Conservation (phyloP, 2,888 invertebrate species). For the Drosophila kambysellisi region DNA sequence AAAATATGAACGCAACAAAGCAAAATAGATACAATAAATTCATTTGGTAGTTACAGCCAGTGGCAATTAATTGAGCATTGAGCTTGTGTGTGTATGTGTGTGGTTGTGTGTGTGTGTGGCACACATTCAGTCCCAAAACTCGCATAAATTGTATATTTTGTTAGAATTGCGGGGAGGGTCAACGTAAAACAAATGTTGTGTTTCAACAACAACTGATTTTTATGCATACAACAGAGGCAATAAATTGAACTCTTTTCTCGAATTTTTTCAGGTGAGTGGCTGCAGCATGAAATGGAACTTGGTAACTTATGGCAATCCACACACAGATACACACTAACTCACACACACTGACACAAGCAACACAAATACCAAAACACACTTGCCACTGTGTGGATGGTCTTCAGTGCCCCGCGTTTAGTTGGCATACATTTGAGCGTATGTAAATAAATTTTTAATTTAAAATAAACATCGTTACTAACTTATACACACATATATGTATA, state of each 20-base stretch:
- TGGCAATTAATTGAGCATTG: conserved; percentile 45
- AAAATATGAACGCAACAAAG: background rate
- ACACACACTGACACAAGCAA: conserved; percentile 6
- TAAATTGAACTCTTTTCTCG: conserved; percentile 46
- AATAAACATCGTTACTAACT: conserved; percentile 70
- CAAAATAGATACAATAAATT: conserved; percentile 6
- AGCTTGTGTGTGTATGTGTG: background rate
- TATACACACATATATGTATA: background rate
- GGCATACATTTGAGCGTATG: conserved; percentile 45
- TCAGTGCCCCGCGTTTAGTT: conserved; percentile 37
- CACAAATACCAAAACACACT: conserved; percentile 18
- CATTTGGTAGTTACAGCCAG: conserved; percentile 15
- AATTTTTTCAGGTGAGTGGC: conserved; percentile 46
- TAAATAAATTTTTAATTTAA: conserved; percentile 77
- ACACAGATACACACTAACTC: background rate
- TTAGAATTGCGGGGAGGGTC: conserved; percentile 21
- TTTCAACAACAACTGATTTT: conserved; percentile 23
- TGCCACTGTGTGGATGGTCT: conserved; percentile 31
- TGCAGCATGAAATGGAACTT: conserved; percentile 18
- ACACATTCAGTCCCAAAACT: conserved; percentile 33
- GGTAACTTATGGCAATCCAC: conserved; percentile 22
- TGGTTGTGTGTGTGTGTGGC: background rate
- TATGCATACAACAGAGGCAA: conserved; percentile 37
- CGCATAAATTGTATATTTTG: conserved; percentile 34
- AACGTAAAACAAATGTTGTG: conserved; percentile 13